Evolutionary conservation across 2,888 invertebrate genomes (phyloP).

Genomic region (Sthenelais limicola): DNA sequence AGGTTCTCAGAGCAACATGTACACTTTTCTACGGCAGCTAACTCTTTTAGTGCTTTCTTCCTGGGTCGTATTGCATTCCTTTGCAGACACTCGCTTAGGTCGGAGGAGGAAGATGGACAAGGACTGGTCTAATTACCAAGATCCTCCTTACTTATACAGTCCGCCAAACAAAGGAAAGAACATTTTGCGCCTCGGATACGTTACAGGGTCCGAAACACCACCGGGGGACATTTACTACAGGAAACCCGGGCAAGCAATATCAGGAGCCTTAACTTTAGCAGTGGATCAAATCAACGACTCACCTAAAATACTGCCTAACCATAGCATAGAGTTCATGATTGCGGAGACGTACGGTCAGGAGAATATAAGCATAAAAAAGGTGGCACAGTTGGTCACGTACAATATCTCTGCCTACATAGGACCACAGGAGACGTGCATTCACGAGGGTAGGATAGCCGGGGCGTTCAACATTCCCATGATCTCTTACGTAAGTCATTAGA

Average conservation of each 20-base stretch:
- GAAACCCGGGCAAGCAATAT: constrained; percentile 60
- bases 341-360: constrained; percentile 94
- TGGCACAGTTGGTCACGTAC: constrained; percentile 85
- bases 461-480: constrained; percentile 96
- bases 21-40: too few relatives aligned
- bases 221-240: constrained; percentile 45
- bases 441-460: constrained; percentile 93
- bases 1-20: too few relatives aligned
- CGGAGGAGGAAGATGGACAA: too few relatives aligned
- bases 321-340: constrained; percentile 84
- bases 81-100: too few relatives aligned
- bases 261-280: constrained; percentile 90
- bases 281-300: constrained; percentile 81
- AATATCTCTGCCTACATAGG: constrained; percentile 92
- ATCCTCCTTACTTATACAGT: not conserved
- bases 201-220: constrained; percentile 44
- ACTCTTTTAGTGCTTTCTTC: too few relatives aligned
- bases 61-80: too few relatives aligned
- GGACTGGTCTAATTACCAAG: too few relatives aligned
- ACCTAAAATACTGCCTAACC: constrained; percentile 76
- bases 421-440: constrained; percentile 89
- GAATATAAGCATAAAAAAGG: constrained; percentile 86
- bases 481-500: constrained; percentile 95
- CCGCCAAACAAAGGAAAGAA: not conserved
- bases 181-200: constrained; percentile 42